Evolutionary conservation across 2,888 invertebrate species (phyloP).

Genomic region (Drosophila fulvimacula): DNA sequence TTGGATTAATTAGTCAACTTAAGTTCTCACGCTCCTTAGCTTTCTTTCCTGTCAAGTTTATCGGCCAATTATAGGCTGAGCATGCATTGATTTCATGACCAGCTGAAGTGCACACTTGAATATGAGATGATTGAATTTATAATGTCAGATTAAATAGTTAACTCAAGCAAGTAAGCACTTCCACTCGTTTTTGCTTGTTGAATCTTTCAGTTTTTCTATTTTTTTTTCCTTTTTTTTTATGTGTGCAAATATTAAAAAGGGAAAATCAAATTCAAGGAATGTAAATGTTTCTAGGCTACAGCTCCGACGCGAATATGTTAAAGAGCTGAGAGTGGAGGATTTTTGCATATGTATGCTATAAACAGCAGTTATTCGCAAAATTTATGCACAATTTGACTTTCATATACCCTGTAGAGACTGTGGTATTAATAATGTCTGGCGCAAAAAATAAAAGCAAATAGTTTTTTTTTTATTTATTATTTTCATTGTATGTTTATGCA

Average conservation of each 20-base stretch:
- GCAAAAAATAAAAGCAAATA: no score
- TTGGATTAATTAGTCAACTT: background rate
- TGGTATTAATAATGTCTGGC: no score
- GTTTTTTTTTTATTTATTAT: background rate
- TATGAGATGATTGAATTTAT: background rate
- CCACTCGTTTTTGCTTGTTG: conserved; percentile 51
- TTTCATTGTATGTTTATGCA: background rate
- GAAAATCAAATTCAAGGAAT: conserved; percentile 9
- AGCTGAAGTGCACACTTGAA: background rate
- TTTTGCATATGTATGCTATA: conserved; percentile 30
- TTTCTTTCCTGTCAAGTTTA: background rate
- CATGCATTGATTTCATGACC: background rate
- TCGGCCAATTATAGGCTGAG: background rate
- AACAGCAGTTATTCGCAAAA: conserved; percentile 54
- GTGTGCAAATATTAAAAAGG: background rate
- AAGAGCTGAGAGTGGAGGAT: background rate
- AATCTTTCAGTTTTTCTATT: conserved; percentile 7
- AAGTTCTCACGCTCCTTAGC: no score
- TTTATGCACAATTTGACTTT: conserved; percentile 40
- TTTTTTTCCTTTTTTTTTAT: conserved; percentile 1
- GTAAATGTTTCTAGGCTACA: conserved; percentile 18
- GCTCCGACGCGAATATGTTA: conserved; percentile 2
- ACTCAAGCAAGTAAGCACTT: conserved; percentile 50
- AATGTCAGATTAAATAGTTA: conserved; percentile 7
- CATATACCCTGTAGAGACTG: conserved; percentile 15